phyloP scores from a whole-genome alignment of 2,113 vertebrate genomes.

The Paracanthobrama guichenoti region DNA sequence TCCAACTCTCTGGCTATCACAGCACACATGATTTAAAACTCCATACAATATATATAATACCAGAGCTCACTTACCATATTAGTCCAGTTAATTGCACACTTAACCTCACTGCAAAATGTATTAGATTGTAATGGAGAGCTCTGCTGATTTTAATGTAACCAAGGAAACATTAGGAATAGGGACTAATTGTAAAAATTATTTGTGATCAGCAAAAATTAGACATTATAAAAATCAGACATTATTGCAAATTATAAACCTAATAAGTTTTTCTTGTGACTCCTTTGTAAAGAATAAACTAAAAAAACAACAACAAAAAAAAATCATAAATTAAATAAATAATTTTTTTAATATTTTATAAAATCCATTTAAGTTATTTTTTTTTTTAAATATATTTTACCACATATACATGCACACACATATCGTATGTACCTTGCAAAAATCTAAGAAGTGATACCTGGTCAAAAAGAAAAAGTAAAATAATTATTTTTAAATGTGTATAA shows the following conservation, averaged over 20 bases:
- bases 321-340: neutral
- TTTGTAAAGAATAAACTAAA: neutral
- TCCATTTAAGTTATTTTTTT: no score
- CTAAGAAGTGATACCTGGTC: no score
- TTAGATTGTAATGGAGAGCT: neutral
- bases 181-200: neutral
- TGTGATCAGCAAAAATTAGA: neutral
- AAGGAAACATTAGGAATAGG: neutral
- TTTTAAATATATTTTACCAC: no score
- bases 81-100: neutral
- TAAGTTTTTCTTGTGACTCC: neutral
- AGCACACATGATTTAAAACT: slow-evolving; percentile 17
- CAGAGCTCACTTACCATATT: neutral
- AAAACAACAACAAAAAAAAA: neutral
- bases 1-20: neutral
- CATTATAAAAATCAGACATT: no score
- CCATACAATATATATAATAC: neutral
- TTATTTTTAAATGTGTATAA: no score
- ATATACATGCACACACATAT: no score
- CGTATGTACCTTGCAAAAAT: no score
- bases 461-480: neutral
- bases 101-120: neutral
- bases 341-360: neutral
- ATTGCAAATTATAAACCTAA: neutral
- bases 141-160: neutral